These are phyloP conservation scores for Peromyscus melanophrys DNA, from an alignment of 2,797 vertebrate species.

Conservation along the genomic window DNA sequence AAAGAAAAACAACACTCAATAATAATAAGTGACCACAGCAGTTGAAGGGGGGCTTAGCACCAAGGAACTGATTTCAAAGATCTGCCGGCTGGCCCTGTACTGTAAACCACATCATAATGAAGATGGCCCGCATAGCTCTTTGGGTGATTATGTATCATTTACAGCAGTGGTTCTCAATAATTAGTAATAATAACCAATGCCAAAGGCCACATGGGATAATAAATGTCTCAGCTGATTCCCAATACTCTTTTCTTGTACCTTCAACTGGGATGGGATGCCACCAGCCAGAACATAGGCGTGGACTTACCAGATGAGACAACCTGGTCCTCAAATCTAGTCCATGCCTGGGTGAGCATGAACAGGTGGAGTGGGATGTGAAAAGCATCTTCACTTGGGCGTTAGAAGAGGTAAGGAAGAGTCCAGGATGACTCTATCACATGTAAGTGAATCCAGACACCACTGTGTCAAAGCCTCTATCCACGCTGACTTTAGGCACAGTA, in stretches of 20 bases:
- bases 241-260: neutral
- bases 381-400: neutral
- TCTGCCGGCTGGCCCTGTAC: too few relatives aligned
- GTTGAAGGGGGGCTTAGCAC: neutral
- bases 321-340: neutral
- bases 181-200: neutral
- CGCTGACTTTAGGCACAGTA: neutral
- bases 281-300: too few relatives aligned
- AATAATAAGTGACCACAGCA: neutral
- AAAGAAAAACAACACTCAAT: neutral
- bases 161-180: neutral
- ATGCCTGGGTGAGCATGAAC: too few relatives aligned
- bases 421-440: neutral
- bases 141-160: neutral
- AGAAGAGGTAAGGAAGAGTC: neutral
- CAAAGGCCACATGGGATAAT: neutral
- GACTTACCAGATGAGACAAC: neutral
- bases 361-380: neutral
- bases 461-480: neutral
- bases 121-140: accelerated
- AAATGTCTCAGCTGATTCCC: neutral
- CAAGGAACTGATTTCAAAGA: neutral
- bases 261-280: neutral
- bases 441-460: neutral
- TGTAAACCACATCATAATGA: too few relatives aligned